Conservation (phyloP, 2,113 vertebrate genomes). For the Corvus hawaiiensis region DNA sequence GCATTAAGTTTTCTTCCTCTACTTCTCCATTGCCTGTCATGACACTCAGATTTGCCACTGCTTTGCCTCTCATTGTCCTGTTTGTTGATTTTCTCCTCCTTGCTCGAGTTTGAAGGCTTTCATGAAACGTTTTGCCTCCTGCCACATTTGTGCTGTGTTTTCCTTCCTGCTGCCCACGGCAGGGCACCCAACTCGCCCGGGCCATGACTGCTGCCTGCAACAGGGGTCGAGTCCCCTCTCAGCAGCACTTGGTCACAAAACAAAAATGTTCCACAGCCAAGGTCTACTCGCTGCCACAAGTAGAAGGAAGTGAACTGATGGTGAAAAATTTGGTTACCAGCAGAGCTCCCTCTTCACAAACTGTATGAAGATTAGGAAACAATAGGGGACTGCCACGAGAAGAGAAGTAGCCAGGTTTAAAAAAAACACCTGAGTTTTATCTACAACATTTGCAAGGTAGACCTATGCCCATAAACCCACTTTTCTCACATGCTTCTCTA, state of each 20-base stretch:
- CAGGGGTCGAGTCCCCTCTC: neutral
- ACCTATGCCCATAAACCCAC: neutral
- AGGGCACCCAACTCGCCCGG: neutral
- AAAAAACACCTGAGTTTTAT: neutral
- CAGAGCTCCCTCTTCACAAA: neutral
- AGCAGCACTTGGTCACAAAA: neutral
- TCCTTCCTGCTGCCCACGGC: neutral
- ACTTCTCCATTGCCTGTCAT: neutral
- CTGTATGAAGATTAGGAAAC: neutral
- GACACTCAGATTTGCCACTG: neutral
- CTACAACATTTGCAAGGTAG: neutral
- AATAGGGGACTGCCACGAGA: neutral
- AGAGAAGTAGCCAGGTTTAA: neutral
- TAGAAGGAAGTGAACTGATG: neutral
- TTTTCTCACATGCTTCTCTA: neutral
- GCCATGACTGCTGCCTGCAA: neutral
- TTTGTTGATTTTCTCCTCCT: neutral
- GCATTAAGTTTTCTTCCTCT: neutral
- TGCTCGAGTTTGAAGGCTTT: neutral
- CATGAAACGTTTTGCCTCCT: neutral
- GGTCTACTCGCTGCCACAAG: neutral
- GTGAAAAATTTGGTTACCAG: neutral
- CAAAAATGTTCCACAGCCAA: neutral
- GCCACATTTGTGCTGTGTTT: neutral
- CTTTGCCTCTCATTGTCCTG: neutral